A percentile compares a stretch with the other conserved stretches of the same genome.
Conservation (phyloP, 2,888 invertebrate genomes). For the Adelognathus sp. region DNA sequence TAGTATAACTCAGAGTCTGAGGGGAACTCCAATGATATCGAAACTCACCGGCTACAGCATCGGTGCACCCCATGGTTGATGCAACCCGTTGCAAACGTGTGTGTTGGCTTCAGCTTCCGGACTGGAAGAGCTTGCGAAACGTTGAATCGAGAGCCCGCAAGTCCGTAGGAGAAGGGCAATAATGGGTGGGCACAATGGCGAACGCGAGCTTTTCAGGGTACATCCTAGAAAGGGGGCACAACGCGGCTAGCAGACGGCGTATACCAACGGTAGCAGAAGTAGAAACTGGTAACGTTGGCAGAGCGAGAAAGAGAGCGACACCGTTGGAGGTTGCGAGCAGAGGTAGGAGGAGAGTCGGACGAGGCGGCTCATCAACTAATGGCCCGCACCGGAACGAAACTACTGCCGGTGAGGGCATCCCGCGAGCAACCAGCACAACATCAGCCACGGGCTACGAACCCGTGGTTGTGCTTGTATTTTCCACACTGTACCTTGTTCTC, state of each 20-base stretch:
- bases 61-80: background rate
- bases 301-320: too few relatives aligned
- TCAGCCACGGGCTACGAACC: constrained; percentile 25
- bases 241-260: constrained; percentile 51
- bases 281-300: background rate
- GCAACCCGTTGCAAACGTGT: constrained; percentile 9
- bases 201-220: constrained; percentile 65
- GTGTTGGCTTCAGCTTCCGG: constrained; percentile 39
- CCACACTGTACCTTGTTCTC: constrained; percentile 24
- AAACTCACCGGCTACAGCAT: constrained; percentile 8
- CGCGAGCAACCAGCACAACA: constrained; percentile 17
- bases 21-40: constrained; percentile 7
- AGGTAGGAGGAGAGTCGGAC: constrained; percentile 70
- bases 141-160: constrained; percentile 75
- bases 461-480: constrained; percentile 26
- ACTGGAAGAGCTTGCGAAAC: constrained; percentile 35
- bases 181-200: constrained; percentile 78
- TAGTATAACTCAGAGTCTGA: background rate
- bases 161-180: constrained; percentile 77
- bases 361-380: constrained; percentile 81
- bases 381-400: constrained; percentile 80
- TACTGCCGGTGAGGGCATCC: constrained; percentile 45
- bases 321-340: constrained; percentile 60
- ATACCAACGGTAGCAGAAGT: constrained; percentile 5
- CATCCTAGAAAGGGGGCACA: constrained; percentile 47